Conservation (phyloP, 1,140 invertebrate species). For the Amyelois transitella region DNA sequence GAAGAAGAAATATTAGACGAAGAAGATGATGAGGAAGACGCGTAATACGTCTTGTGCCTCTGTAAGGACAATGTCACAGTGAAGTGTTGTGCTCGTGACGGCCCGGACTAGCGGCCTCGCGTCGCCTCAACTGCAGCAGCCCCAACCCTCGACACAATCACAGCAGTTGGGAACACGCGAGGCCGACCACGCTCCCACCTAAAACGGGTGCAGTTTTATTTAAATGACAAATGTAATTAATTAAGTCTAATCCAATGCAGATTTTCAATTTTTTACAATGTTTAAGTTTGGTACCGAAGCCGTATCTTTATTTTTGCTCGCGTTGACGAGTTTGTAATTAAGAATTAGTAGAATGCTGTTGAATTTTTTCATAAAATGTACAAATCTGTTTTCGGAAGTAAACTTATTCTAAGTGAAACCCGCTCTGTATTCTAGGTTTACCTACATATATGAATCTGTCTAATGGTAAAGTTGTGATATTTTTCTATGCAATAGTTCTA, state of each 20-base stretch:
- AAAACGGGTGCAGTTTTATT: conserved; percentile 69
- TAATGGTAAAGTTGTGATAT: conserved; percentile 70
- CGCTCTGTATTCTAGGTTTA: conserved; percentile 67
- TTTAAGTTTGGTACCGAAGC: conserved; percentile 66
- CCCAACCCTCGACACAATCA: conserved; percentile 22
- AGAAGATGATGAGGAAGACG: conserved; percentile 78
- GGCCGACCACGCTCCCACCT: conserved; percentile 65
- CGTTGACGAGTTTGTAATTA: conserved; percentile 48
- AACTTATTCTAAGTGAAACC: conserved; percentile 66
- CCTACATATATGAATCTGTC: conserved; percentile 54
- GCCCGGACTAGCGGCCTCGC: conserved; percentile 55
- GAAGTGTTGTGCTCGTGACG: conserved; percentile 70
- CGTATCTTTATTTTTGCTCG: conserved; percentile 51
- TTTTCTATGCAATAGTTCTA: conserved; percentile 51
- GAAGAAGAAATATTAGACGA: conserved; percentile 74
- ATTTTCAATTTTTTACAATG: conserved; percentile 58
- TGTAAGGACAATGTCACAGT: conserved; percentile 73
- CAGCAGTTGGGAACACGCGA: conserved; percentile 64
- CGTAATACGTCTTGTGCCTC: conserved; percentile 71
- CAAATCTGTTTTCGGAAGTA: conserved; percentile 72
- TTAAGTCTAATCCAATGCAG: conserved; percentile 69
- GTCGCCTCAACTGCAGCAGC: conserved; percentile 55
- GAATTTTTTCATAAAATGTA: conserved; percentile 73
- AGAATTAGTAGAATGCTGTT: conserved; percentile 72
- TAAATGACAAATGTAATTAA: conserved; percentile 69